These are phyloP conservation scores for Heptranchias perlo DNA, from an alignment of 2,113 vertebrate species.

Conservation along the genomic window DNA sequence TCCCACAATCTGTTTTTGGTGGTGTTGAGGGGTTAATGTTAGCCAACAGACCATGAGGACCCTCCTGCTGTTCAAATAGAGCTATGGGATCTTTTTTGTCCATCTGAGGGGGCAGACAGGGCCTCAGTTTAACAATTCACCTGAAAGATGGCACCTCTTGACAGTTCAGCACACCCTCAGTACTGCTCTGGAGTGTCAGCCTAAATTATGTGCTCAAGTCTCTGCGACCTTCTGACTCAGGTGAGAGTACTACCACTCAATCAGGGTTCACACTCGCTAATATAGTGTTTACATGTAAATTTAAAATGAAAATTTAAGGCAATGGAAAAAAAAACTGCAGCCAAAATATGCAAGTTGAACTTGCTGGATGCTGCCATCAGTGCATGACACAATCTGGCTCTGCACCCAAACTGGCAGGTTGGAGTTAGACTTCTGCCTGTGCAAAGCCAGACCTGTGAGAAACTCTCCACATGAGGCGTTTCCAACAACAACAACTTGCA, in stretches of 20 bases:
- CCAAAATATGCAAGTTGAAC: neutral
- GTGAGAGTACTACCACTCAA: neutral
- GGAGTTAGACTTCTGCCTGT: neutral
- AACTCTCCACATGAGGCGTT: no score
- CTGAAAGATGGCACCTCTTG: neutral
- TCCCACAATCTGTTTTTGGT: neutral
- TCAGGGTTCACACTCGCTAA: neutral
- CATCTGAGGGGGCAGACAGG: neutral
- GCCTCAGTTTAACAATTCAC: neutral
- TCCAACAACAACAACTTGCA: no score
- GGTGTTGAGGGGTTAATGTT: neutral
- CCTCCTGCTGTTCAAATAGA: neutral
- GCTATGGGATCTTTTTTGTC: neutral
- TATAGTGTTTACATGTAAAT: neutral
- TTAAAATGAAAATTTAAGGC: neutral
- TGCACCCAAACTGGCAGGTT: no score
- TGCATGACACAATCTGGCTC: neutral
- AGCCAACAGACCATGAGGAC: neutral
- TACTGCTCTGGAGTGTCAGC: neutral
- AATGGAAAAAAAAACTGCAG: neutral
- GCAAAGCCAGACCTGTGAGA: neutral
- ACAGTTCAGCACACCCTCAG: neutral
- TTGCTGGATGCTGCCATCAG: neutral
- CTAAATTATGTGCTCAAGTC: neutral
- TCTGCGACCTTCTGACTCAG: neutral